A percentile compares a stretch with the other conserved stretches of the same genome.
Conservation (phyloP, 2,888 invertebrate genomes). For the Nemurella pictetii region DNA sequence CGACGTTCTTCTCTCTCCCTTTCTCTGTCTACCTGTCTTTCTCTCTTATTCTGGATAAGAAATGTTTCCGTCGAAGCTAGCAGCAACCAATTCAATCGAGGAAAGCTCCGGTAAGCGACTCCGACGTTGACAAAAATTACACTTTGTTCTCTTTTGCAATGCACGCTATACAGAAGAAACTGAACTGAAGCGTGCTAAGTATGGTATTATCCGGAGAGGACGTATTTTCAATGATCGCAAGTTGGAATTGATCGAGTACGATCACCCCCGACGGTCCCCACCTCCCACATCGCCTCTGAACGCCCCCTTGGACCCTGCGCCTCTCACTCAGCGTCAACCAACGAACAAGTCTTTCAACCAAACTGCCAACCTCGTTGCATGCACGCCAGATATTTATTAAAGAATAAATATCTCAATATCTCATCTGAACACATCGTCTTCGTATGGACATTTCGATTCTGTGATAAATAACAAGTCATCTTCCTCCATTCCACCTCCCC, state of each 20-base stretch:
- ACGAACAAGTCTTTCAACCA: no score
- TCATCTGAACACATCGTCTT: no score
- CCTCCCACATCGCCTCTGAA: no score
- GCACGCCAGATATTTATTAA: no score
- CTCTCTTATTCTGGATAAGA: background rate
- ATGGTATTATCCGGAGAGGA: background rate
- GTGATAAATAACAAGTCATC: no score
- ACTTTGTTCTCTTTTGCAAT: background rate
- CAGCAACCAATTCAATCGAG: background rate
- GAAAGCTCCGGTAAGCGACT: background rate
- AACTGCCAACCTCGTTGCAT: no score
- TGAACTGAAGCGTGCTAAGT: background rate
- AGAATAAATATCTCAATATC: no score
- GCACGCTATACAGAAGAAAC: background rate
- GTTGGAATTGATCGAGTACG: background rate
- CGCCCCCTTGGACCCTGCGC: no score
- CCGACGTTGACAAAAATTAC: background rate
- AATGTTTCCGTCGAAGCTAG: background rate
- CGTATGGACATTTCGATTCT: no score
- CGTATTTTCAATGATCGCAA: background rate
- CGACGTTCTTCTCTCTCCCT: background rate
- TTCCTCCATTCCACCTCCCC: no score
- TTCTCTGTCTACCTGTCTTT: background rate
- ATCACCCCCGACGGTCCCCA: background rate
- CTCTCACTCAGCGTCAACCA: no score